Conservation (phyloP, 2,888 invertebrate genomes). For the Trachelus stipa region DNA sequence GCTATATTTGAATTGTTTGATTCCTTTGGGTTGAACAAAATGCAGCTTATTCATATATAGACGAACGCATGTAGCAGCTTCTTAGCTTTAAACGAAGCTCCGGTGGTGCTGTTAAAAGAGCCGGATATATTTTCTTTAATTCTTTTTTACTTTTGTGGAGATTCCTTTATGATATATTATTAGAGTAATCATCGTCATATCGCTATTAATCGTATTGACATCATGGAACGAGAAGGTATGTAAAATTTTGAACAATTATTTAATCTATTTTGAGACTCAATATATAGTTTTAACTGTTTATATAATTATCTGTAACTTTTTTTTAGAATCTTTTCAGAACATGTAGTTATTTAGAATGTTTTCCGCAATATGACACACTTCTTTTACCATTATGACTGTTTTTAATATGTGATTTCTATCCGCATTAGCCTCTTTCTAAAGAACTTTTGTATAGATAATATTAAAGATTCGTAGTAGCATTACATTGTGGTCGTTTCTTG, state of each 20-base stretch:
- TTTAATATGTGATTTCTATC: too few species aligned
- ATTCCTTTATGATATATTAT: neutral
- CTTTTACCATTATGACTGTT: neutral
- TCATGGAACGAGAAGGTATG: conserved; percentile 2
- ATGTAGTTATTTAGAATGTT: neutral
- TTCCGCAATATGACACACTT: neutral
- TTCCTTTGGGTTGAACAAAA: neutral
- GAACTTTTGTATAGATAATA: neutral
- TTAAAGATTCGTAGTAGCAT: too few species aligned
- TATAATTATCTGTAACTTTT: neutral
- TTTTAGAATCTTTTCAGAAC: neutral
- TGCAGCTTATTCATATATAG: neutral
- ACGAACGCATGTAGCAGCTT: neutral
- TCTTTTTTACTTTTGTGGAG: neutral
- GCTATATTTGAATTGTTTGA: neutral
- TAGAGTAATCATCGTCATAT: neutral
- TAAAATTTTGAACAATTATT: neutral
- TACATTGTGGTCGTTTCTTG: neutral
- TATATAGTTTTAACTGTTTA: neutral
- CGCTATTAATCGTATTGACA: neutral
- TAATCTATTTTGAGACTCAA: neutral
- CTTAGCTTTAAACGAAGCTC: neutral
- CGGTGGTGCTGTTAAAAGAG: neutral
- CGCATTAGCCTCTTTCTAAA: neutral
- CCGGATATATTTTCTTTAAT: neutral